Base-by-base conservation (phyloP, 2,888 invertebrate genomes). In the Cistogaster globosa region DNA sequence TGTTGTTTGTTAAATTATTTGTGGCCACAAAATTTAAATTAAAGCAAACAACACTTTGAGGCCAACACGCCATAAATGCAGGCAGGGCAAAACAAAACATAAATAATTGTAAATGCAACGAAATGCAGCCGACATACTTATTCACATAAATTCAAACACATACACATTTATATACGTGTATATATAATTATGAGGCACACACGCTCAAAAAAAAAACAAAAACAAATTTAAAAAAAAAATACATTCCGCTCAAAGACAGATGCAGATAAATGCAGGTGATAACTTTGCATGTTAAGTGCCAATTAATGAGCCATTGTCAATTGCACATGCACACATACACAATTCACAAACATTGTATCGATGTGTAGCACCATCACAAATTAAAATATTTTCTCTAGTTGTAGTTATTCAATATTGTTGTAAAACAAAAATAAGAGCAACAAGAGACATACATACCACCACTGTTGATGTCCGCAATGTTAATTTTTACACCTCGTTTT, bases 201-300 rank as follows among this genome's bases (percentile, higher is more conserved):
- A 22, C 16, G 14, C 14, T 12, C 45, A 12, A 11, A 14, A 12
- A 26, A 12, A 12, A 14, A 11, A 18, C 16, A 11, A 0, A n/a
- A 26, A 18, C n/a, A 48, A 26, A n/a, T n/a, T n/a, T 26, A 36
- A 42, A 18, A 36, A 62, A 71, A 51, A 55, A 53, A 62, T 18
- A 72, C 22, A 71, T 51, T 14, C 53, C 16, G 36, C 14, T 53
- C 22, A 36, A n/a, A 76, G 18, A 53, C 63, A 74, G 36, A 65
- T 69, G 57, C 58, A 65, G 65, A 78, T 74, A 78, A 85, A 85
- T 85, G 78, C 85, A 85, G 85, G 85, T 85, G 82, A 75, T 78
- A 85, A 75, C 81, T 69, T 78, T 85, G 78, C 85, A 81, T 85
- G 85, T 82, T 82, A 85, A 85, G 82, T 85, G 85, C 75, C 85